Conservation (phyloP, 1,140 invertebrate genomes). For the Bombus confusus region DNA sequence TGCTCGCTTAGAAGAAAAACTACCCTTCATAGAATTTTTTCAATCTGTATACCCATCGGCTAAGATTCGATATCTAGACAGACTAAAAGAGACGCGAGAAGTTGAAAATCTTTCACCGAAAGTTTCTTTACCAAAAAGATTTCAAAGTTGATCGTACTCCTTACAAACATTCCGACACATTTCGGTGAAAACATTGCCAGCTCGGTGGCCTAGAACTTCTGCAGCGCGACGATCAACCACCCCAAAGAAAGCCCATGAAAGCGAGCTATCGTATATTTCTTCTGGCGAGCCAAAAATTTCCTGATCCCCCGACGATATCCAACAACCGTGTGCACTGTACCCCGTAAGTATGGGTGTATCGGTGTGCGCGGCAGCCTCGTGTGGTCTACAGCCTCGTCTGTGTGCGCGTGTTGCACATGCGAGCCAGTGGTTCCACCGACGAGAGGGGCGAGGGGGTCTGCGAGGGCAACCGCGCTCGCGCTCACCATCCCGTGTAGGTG, state of each 20-base stretch:
- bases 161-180: background rate
- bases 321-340: slow-evolving; percentile 57
- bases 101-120: background rate
- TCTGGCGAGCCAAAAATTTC: slow-evolving; percentile 59
- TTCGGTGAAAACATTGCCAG: slow-evolving; percentile 17
- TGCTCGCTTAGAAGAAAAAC: background rate
- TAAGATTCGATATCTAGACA: background rate
- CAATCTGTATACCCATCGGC: background rate
- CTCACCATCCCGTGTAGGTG: slow-evolving; percentile 22
- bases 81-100: no score
- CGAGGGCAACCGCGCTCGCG: background rate
- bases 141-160: background rate
- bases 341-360: slow-evolving; percentile 35
- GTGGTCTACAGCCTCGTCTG: slow-evolving; percentile 22
- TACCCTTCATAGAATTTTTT: background rate
- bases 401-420: slow-evolving; percentile 14
- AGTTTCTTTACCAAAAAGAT: slow-evolving; percentile 2
- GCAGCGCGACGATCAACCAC: background rate
- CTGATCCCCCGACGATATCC: slow-evolving; percentile 60
- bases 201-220: slow-evolving; percentile 27
- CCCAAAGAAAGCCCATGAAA: slow-evolving; percentile 11
- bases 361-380: slow-evolving; percentile 34
- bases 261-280: slow-evolving; percentile 30
- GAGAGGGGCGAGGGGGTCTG: background rate
- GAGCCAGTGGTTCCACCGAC: slow-evolving; percentile 19